phyloP scores from a whole-genome alignment of 53 echinoderm and acorn worm species.

The Holothuria leucospilota region DNA sequence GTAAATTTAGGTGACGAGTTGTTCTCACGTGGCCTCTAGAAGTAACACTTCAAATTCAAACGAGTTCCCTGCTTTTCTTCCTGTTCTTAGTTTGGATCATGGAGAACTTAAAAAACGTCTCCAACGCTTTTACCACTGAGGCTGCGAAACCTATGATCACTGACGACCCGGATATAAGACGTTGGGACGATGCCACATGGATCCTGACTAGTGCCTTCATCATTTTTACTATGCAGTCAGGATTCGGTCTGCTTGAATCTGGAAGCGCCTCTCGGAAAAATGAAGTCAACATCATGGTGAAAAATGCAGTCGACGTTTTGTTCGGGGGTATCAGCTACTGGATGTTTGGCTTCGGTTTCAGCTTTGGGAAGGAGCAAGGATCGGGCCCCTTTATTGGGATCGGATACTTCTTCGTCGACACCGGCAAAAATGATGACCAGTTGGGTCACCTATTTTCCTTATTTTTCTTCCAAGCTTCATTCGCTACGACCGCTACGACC shows the following conservation, averaged over 20 bases:
- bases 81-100: too few relatives aligned
- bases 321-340: conserved; percentile 94
- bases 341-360: conserved; percentile 91
- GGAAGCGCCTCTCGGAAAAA: conserved; percentile 91
- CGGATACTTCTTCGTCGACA: conserved; percentile 86
- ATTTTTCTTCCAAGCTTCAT: conserved; percentile 95
- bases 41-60: too few relatives aligned
- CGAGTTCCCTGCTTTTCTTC: too few relatives aligned
- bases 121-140: too few relatives aligned
- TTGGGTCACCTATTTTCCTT: conserved; percentile 78
- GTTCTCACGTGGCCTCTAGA: too few relatives aligned
- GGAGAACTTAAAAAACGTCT: too few relatives aligned
- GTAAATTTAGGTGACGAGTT: too few relatives aligned
- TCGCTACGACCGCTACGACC: conserved; percentile 93
- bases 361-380: conserved; percentile 73
- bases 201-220: conserved; percentile 91
- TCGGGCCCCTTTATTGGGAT: conserved; percentile 78
- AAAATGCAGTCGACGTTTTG: conserved; percentile 90
- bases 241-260: conserved; percentile 92
- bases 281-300: conserved; percentile 99
- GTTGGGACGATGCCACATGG: conserved; percentile 95
- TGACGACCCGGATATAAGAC: background rate
- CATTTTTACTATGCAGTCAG: conserved; percentile 99
- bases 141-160: background rate
- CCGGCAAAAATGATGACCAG: conserved; percentile 41